Base-by-base conservation (phyloP, 2,888 invertebrate genomes). In the Rhingia campestris region DNA sequence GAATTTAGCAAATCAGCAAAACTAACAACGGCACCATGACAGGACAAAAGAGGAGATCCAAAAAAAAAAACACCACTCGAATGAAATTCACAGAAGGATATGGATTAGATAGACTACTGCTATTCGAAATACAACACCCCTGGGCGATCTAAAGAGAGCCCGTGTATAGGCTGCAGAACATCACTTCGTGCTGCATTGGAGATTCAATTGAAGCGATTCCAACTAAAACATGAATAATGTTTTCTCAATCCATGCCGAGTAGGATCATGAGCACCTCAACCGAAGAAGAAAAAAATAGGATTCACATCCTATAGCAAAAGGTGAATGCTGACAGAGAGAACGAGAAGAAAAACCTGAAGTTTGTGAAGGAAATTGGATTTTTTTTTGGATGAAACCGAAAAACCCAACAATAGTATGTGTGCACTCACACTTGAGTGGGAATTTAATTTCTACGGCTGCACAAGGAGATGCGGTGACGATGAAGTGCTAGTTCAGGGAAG, bases 1-100 rank as follows among this genome's bases (percentile, higher is more conserved):
- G 75, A 84, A 75, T 84, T 74, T 74, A 64, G 74, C 80, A 75
- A 84, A 84, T 84, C 84, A 84, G 84, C 74, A 79, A 75, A 80
- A 84, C 80, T 84, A 70, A 80, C 79, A 84, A 66, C 64, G 79
- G 58, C 53, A 63, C 69, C 74, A 70, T 77, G 73, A 82, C 73
- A 77, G 10, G 69, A 51, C 67, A 33, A 54, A 64, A 59, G 49
- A 75, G 6, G 9, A 67, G 47, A 49, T 9, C 14, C 3, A 41
- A 64, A 12, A 43, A 66, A 51, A 66, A 37, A 41, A 7, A 33
- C 49, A 30, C 43, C 12, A 47, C 3, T 14, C 53, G 14, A 12
- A 41, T 14, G 10, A 49, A 33, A 22, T 22, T 22, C 63, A 59
- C 39, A 58, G 33, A 70, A 51, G 66, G 45, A 66, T 76, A 70